Base-by-base conservation (phyloP, 2,113 vertebrate species). In the Pteronura brasiliensis region DNA sequence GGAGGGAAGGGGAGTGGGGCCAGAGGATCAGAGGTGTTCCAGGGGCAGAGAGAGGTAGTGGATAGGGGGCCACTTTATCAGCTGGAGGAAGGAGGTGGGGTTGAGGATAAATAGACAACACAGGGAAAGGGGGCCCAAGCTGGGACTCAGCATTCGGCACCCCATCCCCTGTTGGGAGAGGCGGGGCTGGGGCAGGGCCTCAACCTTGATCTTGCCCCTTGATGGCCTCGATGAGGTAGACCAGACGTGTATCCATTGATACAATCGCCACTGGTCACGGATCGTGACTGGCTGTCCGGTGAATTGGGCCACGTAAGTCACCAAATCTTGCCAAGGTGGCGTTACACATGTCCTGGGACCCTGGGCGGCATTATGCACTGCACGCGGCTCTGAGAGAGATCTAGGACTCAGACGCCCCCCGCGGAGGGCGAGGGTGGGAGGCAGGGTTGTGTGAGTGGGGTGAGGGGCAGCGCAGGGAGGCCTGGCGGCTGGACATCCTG, bases 311-410 rank as follows among this genome's bases (percentile, higher is more conserved):
- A 1, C 0, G 0, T 25, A 25, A 18, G 10, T 59, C 52, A 3
- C 52, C 1, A 8, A 12, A 14, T 25, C 69, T 18, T 6, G 1
- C 2, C 2, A 36, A 21, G 36, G 86, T 52, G 5, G 27, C 18
- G 8, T 12, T 2, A 9, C 5, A 3, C 3, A 3, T 23, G 0
- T 13, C 86, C 49, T 49, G 1, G 5, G 71, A 12, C 36, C 1
- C 71, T 25, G 7, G 7, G 2, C 27, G 6, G 20, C 61, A 13
- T 17, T 14, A 11, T 15, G 4, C 10, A 10, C 31, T 9, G 42
- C 1, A 2, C 11, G 4, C 0, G 8, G 82, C 61, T 57, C 42
- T 31, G 18, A 34, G 61, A 17, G 83, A 65, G 6, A 27, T 10
- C 44, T 2, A 27, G 34, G 44, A 11, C 63, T 52, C 10, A 4